Evolutionary conservation across 2,797 vertebrate species (phyloP), one percentile per base, ranked within the genome.

Genomic region (Poliocrania exsul): DNA sequence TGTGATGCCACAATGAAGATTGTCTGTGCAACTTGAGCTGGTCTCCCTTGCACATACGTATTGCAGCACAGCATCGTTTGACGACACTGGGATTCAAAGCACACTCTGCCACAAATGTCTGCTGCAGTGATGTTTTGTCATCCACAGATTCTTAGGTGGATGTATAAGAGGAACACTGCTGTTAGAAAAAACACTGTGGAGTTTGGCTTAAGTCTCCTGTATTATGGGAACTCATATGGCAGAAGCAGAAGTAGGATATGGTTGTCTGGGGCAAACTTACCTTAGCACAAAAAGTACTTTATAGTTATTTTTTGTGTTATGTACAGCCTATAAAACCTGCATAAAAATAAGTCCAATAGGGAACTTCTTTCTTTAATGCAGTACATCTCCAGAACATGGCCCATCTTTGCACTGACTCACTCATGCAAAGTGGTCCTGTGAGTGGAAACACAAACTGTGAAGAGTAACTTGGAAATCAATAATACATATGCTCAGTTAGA

Each of bases 31-130:
- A 13, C 31, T 82, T 6, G 3, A 58, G 16, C 44, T 1, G 1
- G 0, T 51, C 31, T 70, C n/a, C 23, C 25, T 71, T 37, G 47
- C 35, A 46, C 0, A 0, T 31, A 10, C 6, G 3, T 31, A 3
- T 44, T 42, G 16, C 57, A 23, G 57, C 12, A 7, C 49, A 73
- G 35, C 35, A 26, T 33, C 9, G 9, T 85, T 88, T 90, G 42
- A 20, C 35, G 42, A 5, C 33, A n/a, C 0, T 38, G 20, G 19
- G 9, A 35, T 83, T 90, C 83, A 78, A 78, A 72, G 23, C n/a
- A 14, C 13, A 5, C 11, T 66, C 21, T 77, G 47, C 70, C 46
- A 67, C 37, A 86, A 29, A 64, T 53, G 53, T 33, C 40, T 64
- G 57, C 57, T 88, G 42, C 42, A 57, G 37, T 31, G 38, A 37